Evolutionary conservation across 2,888 invertebrate genomes (phyloP), one percentile per base, ranked within the genome.

Genomic region (Napeogenes inachia): DNA sequence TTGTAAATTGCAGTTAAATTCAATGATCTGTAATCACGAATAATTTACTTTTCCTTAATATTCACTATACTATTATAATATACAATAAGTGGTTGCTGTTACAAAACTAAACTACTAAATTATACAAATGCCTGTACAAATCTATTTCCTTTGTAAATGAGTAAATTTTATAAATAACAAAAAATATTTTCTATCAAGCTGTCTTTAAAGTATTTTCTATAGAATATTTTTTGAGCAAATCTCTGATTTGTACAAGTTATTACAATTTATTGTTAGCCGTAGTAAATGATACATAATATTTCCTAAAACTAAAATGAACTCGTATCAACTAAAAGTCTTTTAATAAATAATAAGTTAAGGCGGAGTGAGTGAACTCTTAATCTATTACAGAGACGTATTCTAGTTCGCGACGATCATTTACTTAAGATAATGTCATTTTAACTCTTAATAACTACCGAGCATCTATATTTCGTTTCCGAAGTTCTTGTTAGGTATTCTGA

Each of bases 401-500:
- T 68, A 62, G 47, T 62, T 65, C 63, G 61, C 63, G 62, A 54
- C 30, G 61, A 66, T 66, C 66, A 67, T 62, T 67, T 66, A 63
- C 65, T 65, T 67, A 65, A 12, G 55, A 38, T 57, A 65, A 68
- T 10, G 6, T 59, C 45, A 53, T 12, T 38, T 56, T 4, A 21
- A 6, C 56, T 57, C 61, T 57, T 57, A 57, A 62, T 35, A 57
- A 54, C 58, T 63, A 56, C 30, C 4, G 3, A 4, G 50, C 13
- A 35, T 61, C 65, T 73, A 73, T 63, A 72, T 73, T 54, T 90
- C 90, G 67, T 90, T 89, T 56, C 88, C 87, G 58, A 75, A 82
- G 59, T 85, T 84, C 35, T 82, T 76, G 70, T 85, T 85, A 2
- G 85, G 87, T 84, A 91, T 87, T 71, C 90, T 81, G 57, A 90